Conservation (phyloP, 2,888 invertebrate species). For the Nephrotoma appendiculata region DNA sequence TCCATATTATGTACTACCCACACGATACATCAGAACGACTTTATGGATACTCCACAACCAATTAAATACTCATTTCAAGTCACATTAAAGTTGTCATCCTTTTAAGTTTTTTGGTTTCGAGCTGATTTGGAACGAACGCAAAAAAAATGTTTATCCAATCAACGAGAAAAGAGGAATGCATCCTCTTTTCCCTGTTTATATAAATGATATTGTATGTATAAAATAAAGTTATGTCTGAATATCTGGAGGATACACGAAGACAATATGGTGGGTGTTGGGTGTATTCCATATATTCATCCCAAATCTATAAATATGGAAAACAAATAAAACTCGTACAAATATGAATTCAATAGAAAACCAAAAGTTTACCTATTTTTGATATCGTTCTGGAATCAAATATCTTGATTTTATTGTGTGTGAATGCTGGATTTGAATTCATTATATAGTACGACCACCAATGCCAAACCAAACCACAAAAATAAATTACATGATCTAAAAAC, state of each 20-base stretch:
- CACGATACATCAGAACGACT: not conserved
- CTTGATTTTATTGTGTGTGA: not conserved
- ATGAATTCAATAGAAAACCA: not conserved
- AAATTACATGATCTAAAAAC: not conserved
- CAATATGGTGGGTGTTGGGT: not conserved
- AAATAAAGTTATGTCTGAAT: not conserved
- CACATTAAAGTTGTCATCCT: not conserved
- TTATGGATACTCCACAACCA: not conserved
- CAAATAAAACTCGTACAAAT: not conserved
- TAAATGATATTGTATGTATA: not conserved
- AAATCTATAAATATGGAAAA: not conserved
- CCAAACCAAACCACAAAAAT: not conserved
- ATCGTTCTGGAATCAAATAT: not conserved
- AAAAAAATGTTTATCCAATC: not conserved
- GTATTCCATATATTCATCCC: not conserved
- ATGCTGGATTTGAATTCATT: not conserved
- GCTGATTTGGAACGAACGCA: not conserved
- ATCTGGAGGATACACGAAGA: not conserved
- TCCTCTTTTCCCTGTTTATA: not conserved
- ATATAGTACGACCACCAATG: not conserved
- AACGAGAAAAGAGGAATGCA: not conserved
- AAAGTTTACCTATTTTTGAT: not conserved
- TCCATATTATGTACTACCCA: not conserved
- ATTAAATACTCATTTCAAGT: not conserved
- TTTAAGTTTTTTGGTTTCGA: not conserved